Evolutionary conservation across 2,113 vertebrate genomes (phyloP), one percentile per base, ranked within the genome.

Genomic region (Chaetodon trifascialis): DNA sequence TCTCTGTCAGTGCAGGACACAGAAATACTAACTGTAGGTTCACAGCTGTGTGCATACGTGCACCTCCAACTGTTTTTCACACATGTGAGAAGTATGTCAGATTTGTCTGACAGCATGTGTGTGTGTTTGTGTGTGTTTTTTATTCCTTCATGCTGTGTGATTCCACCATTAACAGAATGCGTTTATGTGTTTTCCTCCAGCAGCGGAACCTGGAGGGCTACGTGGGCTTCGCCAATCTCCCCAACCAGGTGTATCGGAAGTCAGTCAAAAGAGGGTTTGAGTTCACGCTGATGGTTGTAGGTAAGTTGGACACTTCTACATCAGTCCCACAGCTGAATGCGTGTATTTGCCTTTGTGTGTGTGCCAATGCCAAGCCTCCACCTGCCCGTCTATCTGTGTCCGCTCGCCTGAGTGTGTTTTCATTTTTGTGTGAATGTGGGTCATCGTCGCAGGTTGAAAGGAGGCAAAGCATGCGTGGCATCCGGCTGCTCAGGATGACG

Each of bases 181-280:
- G 65, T 80, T 19, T 79, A 2, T 70, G 25, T 82, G 30, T 84
- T 88, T 76, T 75, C 49, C 69, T 76, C 54, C 93, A 95, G 95
- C 95, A 96, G 94, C 93, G 94, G 88, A 96, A 95, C 90, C 90
- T 95, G 86, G 95, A 96, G 86, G 95, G 95, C 83, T 96, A 95
- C 52, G 95, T 96, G 69, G 95, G 95, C 75, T 96, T 96, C 3
- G 95, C 95, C 63, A 95, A 95, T 73, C 95, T 96, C 19, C 95
- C 95, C 82, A 96, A 95, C 92, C 95, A 96, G 89, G 95, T 96
- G 59, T 95, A 96, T 84, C 91, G 96, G 87, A 96, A 96, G 85
- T 96, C 94, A 0, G 95, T 96, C 49, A 96, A 96, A 92, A 91
- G 95, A 77, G 95, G 96, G 12, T 96, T 96, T 1, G 96, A 96